Percentiles rank a stretch among this genome's conserved stretches.
Conservation (phyloP, 1,140 invertebrate genomes). For the Platyscapa corneri region DNA sequence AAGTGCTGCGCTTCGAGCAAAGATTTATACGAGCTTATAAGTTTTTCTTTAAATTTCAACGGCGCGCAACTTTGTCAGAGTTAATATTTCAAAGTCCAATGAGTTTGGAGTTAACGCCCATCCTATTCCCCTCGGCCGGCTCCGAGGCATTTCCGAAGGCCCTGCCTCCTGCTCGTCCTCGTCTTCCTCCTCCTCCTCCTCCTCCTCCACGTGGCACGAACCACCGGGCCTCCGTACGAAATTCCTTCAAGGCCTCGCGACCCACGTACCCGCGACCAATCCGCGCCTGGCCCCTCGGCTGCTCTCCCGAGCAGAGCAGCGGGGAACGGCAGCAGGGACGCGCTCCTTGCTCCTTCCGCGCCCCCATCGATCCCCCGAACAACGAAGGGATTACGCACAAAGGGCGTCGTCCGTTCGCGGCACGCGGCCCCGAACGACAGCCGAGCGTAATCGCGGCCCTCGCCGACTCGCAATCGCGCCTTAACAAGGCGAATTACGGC, state of each 20-base stretch:
- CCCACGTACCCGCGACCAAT: no score
- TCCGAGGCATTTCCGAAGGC: no score
- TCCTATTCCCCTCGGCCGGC: no score
- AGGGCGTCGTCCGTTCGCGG: conserved; percentile 16
- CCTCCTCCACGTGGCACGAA: no score
- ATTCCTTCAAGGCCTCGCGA: no score
- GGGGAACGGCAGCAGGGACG: background rate
- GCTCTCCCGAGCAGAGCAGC: background rate
- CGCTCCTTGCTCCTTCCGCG: background rate
- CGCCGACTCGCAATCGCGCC: conserved; percentile 14
- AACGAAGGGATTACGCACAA: conserved; percentile 44
- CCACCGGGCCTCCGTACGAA: no score
- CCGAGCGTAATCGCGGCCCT: background rate
- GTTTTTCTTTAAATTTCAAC: background rate
- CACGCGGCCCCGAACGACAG: conserved; percentile 8
- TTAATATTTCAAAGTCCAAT: background rate
- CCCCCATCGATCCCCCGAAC: conserved; percentile 21
- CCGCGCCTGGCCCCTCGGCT: no score
- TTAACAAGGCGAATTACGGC: conserved; percentile 48
- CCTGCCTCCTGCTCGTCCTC: no score
- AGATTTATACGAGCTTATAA: background rate
- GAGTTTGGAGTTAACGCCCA: no score
- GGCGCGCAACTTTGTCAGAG: background rate
- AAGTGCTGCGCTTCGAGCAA: background rate
- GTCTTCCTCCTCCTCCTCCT: no score